These are phyloP conservation scores for Temnothorax longispinosus DNA, from an alignment of 1,140 invertebrate genomes.

Conservation along the genomic window DNA sequence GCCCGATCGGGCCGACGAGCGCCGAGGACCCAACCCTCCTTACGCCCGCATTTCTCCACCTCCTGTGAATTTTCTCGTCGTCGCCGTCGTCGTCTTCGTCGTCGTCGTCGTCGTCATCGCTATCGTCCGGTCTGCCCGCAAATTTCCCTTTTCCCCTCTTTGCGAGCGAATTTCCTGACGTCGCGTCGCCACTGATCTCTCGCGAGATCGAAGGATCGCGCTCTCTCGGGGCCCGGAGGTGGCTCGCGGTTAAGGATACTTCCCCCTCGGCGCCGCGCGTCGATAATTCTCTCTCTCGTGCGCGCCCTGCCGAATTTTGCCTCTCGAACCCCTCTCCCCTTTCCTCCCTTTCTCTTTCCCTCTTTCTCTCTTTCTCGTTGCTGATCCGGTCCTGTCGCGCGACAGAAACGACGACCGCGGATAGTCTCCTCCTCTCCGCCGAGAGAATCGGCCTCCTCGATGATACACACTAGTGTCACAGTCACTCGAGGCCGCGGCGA, in stretches of 20 bases:
- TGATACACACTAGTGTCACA: slow-evolving; percentile 5
- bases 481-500: neutral
- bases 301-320: slow-evolving; percentile 40
- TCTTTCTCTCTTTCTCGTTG: neutral
- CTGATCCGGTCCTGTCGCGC: neutral
- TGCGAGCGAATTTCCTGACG: neutral
- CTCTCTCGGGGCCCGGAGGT: neutral
- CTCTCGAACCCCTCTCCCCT: neutral
- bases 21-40: slow-evolving; percentile 77
- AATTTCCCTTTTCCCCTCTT: neutral
- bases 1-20: neutral
- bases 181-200: neutral
- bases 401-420: neutral
- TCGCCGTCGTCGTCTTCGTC: neutral
- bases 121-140: slow-evolving; percentile 23
- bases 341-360: no score
- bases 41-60: slow-evolving; percentile 76
- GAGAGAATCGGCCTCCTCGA: neutral
- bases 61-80: slow-evolving; percentile 63
- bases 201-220: neutral
- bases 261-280: slow-evolving; percentile 3
- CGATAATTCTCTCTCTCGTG: slow-evolving; percentile 31
- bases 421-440: neutral
- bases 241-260: slow-evolving; percentile 8
- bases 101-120: neutral